Base-by-base conservation (phyloP, 2,888 invertebrate species). In the Eudemis profundana region DNA sequence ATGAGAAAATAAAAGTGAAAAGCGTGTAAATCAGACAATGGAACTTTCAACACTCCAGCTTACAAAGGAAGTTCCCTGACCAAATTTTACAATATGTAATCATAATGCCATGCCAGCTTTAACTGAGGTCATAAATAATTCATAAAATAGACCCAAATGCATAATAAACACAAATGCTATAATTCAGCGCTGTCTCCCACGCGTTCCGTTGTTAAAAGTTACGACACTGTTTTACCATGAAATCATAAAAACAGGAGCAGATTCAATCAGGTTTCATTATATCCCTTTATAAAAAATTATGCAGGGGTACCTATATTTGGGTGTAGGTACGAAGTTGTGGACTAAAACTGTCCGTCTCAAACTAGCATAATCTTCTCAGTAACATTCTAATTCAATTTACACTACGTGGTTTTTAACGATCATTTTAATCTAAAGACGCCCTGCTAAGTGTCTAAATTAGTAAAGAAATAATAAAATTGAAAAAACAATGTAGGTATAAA, bases 131-230 rank as follows among this genome's bases (percentile, higher is more conserved):
- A 79, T 83, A 77, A 78, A 83, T 84, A 82, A 86, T 87, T 81
- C 82, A 84, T 81, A 81, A 75, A 79, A 78, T 72, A 76, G 79
- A 78, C 83, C 85, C 78, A 81, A 84, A 86, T 84, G 83, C 86
- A 85, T 85, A 84, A 85, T 79, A 78, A 76, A 77, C 78, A 78
- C 81, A 84, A 83, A 83, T 75, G 78, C 74, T 75, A 78, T 79
- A 81, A 85, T 79, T 83, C 78, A 81, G 75, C 71, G 74, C 65
- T 59, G 77, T 78, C 81, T 78, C 85, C 86, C 75, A 86, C 85
- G 72, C 59, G 59, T 40, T 53, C 53, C 65, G 65, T 53, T 65
- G 60, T 60, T 65, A 54, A 61, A 61, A 49, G 66, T 61, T 66
- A 66, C 66, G 61, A 65, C 59, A 65, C 60, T 46, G 40, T 46